Evolutionary conservation across 2,113 vertebrate species (phyloP).

Genomic region (Microcebus ravelobensis): DNA sequence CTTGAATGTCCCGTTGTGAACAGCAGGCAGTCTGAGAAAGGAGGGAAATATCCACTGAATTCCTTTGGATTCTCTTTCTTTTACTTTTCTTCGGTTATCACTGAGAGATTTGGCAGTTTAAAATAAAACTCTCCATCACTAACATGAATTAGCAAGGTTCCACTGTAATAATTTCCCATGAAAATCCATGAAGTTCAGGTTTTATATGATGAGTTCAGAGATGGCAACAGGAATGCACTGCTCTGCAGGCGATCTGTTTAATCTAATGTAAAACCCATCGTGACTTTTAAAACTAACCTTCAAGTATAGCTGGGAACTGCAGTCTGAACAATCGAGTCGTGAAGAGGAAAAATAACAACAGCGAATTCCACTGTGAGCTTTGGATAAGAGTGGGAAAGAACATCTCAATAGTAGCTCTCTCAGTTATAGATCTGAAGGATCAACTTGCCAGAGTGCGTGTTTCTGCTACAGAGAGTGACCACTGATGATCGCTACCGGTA

Average conservation of each 20-base stretch:
- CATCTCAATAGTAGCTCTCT: neutral
- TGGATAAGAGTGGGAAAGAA: neutral
- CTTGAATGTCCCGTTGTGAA: neutral
- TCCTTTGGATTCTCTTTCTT: slow-evolving; percentile 16
- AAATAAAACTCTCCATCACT: slow-evolving; percentile 17
- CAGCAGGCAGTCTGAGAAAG: neutral
- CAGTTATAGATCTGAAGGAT: neutral
- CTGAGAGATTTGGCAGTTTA: slow-evolving; percentile 27
- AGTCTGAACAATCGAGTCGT: neutral
- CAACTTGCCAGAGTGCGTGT: neutral
- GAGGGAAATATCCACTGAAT: neutral
- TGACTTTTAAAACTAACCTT: slow-evolving; percentile 16
- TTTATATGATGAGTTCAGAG: slow-evolving; percentile 20
- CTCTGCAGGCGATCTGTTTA: neutral
- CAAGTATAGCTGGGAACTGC: neutral
- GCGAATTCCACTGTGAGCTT: neutral
- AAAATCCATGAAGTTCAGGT: slow-evolving; percentile 44
- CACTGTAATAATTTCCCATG: slow-evolving; percentile 54
- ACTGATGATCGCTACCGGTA: neutral
- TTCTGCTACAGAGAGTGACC: neutral
- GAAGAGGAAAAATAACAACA: neutral
- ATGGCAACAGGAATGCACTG: neutral
- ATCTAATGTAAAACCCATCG: neutral
- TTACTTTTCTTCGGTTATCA: slow-evolving; percentile 27
- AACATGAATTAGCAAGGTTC: slow-evolving; percentile 49